phyloP scores from a whole-genome alignment of 2,797 vertebrate genomes.

The Sebastes hubbsi region DNA sequence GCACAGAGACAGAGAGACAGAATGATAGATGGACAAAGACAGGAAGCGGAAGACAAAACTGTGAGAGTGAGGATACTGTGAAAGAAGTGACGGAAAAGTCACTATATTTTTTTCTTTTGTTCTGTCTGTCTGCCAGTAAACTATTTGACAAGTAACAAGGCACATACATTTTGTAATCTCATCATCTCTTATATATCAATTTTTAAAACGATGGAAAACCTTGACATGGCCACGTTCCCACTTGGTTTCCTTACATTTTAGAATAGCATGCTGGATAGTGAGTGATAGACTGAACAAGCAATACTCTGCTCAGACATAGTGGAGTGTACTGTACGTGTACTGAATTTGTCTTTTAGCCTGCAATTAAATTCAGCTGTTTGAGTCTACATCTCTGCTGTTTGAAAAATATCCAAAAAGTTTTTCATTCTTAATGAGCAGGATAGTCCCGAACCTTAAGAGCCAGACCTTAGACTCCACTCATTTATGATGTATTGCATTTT shows the following conservation, averaged over 20 bases:
- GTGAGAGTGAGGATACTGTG: neutral
- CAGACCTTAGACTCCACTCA: neutral
- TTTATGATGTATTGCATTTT: neutral
- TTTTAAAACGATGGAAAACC: neutral
- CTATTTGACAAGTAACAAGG: neutral
- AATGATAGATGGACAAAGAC: slow-evolving; percentile 23
- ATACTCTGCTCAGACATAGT: neutral
- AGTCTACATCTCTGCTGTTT: neutral
- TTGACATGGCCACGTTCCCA: neutral
- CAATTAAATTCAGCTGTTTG: neutral
- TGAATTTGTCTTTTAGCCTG: neutral
- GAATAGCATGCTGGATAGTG: neutral
- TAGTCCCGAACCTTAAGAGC: neutral
- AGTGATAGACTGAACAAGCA: neutral
- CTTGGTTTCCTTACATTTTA: neutral
- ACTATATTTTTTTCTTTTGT: neutral
- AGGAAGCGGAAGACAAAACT: slow-evolving; percentile 6
- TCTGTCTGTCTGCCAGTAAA: slow-evolving; percentile 15
- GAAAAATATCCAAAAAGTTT: neutral
- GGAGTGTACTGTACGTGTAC: neutral
- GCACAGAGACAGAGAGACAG: neutral
- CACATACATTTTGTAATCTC: neutral
- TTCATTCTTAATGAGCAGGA: neutral
- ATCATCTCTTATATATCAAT: neutral
- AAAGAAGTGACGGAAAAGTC: slow-evolving; percentile 5